Base-by-base conservation (phyloP, 2,113 vertebrate species). In the Microtus montanus region DNA sequence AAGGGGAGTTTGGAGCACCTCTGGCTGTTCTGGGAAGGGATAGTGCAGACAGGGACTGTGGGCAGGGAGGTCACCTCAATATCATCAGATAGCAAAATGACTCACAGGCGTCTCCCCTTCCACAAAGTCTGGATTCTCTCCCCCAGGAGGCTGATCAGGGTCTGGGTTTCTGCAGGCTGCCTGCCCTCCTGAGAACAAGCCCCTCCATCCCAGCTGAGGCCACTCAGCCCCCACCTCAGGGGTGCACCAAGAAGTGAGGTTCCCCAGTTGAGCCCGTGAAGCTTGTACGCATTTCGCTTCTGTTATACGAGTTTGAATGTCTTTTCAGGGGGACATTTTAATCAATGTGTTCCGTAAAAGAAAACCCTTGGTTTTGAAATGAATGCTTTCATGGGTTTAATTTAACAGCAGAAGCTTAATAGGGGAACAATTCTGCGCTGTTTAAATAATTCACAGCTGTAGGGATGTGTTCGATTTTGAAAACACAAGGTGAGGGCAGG, bases 361-460 rank as follows among this genome's bases (percentile, higher is more conserved):
- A 78, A 41, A 77, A n/a, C 33, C 30, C 87, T 77, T 87, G 35
- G 92, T 96, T 97, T 95, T 92, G 5, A 2, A 84, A 86, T 85
- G 58, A 93, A 73, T 11, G 30, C 44, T 96, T 71, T 61, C 49
- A 85, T 73, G 82, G 30, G 12, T 96, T 94, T 95, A 73, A 95
- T 89, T 14, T 54, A 87, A 70, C 49, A 63, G 52, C 7, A 63
- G n/a, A 91, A 58, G 79, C 11, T 85, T 86, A 82, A 68, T 70
- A 41, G 41, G 41, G 66, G 73, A 79, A 54, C 77, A 35, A 64
- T 92, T 17, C 5, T n/a, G 70, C n/a, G 28, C 33, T 49, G 12
- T 61, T 95, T 92, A 87, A 49, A 11, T 95, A 47, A 75, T 79
- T 90, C 92, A 63, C 74, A 92, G 86, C n/a, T 96, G n/a, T 19